Evolutionary conservation across 2,797 vertebrate species (phyloP).

Genomic region (Protosalanx chinensis): DNA sequence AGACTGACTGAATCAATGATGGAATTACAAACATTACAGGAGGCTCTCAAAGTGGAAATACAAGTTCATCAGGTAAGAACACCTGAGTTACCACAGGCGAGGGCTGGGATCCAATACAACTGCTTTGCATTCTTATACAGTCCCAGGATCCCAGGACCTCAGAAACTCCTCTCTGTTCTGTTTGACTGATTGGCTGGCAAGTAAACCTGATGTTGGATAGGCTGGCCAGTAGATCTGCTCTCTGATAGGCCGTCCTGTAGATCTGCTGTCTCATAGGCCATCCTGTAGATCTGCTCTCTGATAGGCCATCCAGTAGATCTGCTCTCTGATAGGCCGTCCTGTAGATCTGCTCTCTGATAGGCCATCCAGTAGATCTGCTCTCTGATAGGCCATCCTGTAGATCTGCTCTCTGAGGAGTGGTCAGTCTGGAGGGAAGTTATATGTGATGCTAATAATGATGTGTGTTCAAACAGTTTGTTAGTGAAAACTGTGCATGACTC

Average conservation of each 20-base stretch:
- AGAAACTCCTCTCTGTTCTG: too few species aligned
- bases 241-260: not conserved
- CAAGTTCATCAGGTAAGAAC: constrained; percentile 94
- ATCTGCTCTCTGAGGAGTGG: not conserved
- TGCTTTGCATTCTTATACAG: not conserved
- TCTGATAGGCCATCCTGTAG: constrained; percentile 1
- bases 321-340: not conserved
- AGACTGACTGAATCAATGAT: constrained; percentile 89
- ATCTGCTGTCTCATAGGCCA: constrained; percentile 11
- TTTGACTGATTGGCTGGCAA: too few species aligned
- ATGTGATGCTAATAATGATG: not conserved
- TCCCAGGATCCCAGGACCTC: not conserved
- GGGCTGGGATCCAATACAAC: not conserved
- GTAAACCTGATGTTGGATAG: too few species aligned
- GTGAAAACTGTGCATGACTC: not conserved
- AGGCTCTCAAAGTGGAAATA: constrained; percentile 99
- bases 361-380: not conserved
- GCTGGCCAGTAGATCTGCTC: not conserved
- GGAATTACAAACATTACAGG: constrained; percentile 99
- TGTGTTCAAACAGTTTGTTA: not conserved
- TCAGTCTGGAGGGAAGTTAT: not conserved
- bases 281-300: not conserved
- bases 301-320: constrained; percentile 1
- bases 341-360: constrained; percentile 6
- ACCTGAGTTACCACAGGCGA: not conserved